Conservation (phyloP, 2,888 invertebrate species). For the Unio pictorum region DNA sequence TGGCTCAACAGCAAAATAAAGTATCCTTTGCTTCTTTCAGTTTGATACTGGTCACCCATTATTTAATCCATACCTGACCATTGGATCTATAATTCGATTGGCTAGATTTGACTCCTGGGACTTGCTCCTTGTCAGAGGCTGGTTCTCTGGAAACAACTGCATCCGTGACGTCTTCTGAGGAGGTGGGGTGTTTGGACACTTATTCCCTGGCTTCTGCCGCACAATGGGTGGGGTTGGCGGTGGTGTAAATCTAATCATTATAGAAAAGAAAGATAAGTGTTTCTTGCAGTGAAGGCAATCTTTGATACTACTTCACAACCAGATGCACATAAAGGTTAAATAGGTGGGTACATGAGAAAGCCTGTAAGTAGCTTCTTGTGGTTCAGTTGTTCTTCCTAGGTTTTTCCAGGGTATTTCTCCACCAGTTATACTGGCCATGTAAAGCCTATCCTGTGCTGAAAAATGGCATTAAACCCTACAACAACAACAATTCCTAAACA, state of each 20-base stretch:
- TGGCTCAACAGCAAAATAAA: no score
- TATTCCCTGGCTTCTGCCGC: conserved; percentile 70
- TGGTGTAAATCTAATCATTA: conserved; percentile 71
- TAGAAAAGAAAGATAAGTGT: not conserved
- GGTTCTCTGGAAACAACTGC: conserved; percentile 75
- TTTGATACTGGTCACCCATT: not conserved
- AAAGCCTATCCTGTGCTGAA: no score
- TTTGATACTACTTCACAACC: not conserved
- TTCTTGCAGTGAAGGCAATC: not conserved
- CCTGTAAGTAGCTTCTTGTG: no score
- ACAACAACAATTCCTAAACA: no score
- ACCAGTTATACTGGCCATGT: no score
- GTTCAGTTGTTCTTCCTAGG: no score
- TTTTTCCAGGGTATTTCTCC: no score
- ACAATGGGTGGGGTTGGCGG: conserved; percentile 75
- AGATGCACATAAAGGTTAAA: not conserved
- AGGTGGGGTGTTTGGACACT: conserved; percentile 87
- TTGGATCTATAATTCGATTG: conserved; percentile 57
- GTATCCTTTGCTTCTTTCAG: conserved; percentile 3
- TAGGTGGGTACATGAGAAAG: no score
- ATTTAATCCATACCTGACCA: no score
- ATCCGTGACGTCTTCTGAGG: conserved; percentile 80
- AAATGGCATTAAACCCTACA: no score
- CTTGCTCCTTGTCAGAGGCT: conserved; percentile 85
- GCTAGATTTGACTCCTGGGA: conserved; percentile 92